Evolutionary conservation across 2,888 invertebrate genomes (phyloP), one percentile per base, ranked within the genome.

Genomic region (Mimas tiliae): DNA sequence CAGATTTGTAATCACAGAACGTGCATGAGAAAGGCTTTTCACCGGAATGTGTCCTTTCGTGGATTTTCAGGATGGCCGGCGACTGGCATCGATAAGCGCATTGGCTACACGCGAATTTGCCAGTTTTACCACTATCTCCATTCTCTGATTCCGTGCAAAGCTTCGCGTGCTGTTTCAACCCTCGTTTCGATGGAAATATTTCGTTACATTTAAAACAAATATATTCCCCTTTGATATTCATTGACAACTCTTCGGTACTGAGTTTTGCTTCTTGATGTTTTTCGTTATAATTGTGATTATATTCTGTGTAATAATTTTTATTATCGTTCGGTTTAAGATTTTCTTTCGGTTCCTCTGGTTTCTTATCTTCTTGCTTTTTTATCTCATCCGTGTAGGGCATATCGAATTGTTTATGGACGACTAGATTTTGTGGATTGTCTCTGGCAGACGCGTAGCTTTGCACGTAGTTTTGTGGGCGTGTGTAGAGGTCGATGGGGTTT

Each of bases 61-160:
- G 94, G 0, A 94, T 94, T 76, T 93, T 94, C 65, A 94, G 80
- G 2, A 94, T 94, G 55, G 94, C 94, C 0, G 93, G 91, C 12
- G 94, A 94, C 62, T 93, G 94, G 51, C 94, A 94, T n/a, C 88
- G 75, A 38, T 94, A 94, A 0, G 91, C 82, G 33, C 94, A 94
- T 27, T 91, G 92, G 0, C 80, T 84, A 51, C 94, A 94, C 0
- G 81, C 79, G 42, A 92, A 93, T 53, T 93, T 94, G 0, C 93
- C 92, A 0, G 84, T 53, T 65, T 88, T 89, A n/a, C 91, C 91
- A 0, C 73, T 70, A 0, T 70, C 70, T 2, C 77, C 79, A 0
- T 81, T 84, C 0, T 69, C 79, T 0, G 75, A 81, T 0, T 86
- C 86, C 0, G 74, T 64, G 50, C 93, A 93, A 0, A 69, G 69